Conservation (phyloP, 1,140 invertebrate genomes). For the Reticulitermes speratus region DNA sequence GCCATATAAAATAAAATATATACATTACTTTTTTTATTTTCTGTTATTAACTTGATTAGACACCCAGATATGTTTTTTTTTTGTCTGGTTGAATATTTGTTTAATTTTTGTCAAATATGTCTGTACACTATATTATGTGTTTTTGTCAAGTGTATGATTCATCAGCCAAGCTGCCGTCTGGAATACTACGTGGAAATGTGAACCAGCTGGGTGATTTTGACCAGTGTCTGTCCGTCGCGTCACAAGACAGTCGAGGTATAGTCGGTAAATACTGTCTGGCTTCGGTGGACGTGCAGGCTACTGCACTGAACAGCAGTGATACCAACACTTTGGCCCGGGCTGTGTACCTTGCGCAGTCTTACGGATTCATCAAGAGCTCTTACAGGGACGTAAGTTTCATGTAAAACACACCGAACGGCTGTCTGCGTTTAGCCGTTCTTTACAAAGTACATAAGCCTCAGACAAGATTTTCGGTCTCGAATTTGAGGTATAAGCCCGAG, state of each 20-base stretch:
- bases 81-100: no score
- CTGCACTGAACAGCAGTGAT: conserved; percentile 38
- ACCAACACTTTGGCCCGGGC: background rate
- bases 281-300: conserved; percentile 48
- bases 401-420: conserved; percentile 24
- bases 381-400: conserved; percentile 63
- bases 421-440: no score
- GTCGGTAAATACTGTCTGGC: conserved; percentile 67
- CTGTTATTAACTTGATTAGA: no score
- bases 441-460: no score
- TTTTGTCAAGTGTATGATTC: conserved; percentile 64
- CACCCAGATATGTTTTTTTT: no score
- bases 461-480: no score
- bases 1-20: no score
- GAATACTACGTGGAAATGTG: conserved; percentile 64
- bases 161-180: conserved; percentile 65
- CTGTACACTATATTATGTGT: no score
- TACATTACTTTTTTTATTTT: no score
- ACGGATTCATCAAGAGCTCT: conserved; percentile 58
- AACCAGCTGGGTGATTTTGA: conserved; percentile 71
- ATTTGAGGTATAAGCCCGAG: no score
- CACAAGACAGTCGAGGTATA: conserved; percentile 51
- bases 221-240: conserved; percentile 57
- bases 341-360: conserved; percentile 60
- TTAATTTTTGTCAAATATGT: no score